Evolutionary conservation across 2,113 vertebrate species (phyloP).

Genomic region (Clarias macrocephalus): DNA sequence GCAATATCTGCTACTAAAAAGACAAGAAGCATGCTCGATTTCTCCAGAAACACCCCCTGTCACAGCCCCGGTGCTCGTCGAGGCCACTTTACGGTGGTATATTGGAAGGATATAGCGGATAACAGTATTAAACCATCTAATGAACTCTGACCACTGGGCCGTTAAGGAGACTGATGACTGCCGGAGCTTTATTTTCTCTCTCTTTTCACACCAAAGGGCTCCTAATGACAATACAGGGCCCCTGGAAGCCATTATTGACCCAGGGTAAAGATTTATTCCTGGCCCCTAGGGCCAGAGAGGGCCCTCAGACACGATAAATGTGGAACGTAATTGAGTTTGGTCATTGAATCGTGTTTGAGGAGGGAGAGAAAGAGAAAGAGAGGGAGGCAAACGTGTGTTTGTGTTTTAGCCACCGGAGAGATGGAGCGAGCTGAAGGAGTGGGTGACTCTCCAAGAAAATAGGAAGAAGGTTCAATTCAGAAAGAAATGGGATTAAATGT

Average conservation of each 20-base stretch:
- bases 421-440: slow-evolving; percentile 3
- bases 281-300: slow-evolving; percentile 9
- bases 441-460: background rate
- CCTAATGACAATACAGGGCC: slow-evolving; percentile 35
- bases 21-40: background rate
- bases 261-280: slow-evolving; percentile 37
- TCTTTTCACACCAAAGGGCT: slow-evolving; percentile 10
- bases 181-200: slow-evolving; percentile 11
- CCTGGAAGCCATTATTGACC: slow-evolving; percentile 40
- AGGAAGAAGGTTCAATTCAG: background rate
- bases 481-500: background rate
- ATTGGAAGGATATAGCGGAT: slow-evolving; percentile 31
- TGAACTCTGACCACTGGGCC: slow-evolving; percentile 37
- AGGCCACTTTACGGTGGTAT: slow-evolving; percentile 14
- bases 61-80: background rate
- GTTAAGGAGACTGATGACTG: slow-evolving; percentile 46
- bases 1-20: background rate
- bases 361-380: slow-evolving; percentile 17
- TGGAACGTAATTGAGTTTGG: slow-evolving; percentile 50
- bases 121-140: slow-evolving; percentile 58
- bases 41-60: background rate
- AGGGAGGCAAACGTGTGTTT: background rate
- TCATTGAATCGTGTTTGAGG: slow-evolving; percentile 42
- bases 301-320: slow-evolving; percentile 47
- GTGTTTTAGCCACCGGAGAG: slow-evolving; percentile 12